These are phyloP conservation scores for Spicauda simplicius DNA, from an alignment of 2,888 invertebrate genomes.

Conservation along the genomic window DNA sequence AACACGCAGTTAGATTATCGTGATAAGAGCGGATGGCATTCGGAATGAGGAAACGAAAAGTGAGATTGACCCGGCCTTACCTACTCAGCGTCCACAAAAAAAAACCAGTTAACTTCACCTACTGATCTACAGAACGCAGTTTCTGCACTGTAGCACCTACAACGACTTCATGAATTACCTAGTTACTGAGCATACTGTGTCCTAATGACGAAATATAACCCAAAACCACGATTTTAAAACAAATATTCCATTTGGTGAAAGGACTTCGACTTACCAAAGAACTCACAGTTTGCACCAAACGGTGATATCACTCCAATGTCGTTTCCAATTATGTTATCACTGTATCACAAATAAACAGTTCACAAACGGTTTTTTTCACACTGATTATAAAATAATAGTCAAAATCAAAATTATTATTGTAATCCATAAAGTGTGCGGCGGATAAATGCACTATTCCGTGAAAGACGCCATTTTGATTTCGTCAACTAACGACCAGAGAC, in stretches of 20 bases:
- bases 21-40: constrained; percentile 48
- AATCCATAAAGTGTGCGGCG: constrained; percentile 67
- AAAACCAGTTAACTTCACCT: constrained; percentile 75
- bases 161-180: background rate
- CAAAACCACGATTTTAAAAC: constrained; percentile 57
- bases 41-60: constrained; percentile 61
- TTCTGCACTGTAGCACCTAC: constrained; percentile 48
- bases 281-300: constrained; percentile 54
- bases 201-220: constrained; percentile 30
- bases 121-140: constrained; percentile 68
- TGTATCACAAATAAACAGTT: constrained; percentile 61
- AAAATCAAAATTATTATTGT: constrained; percentile 59
- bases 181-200: background rate
- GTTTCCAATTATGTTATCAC: constrained; percentile 54
- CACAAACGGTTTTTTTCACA: constrained; percentile 54
- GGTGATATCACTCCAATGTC: constrained; percentile 54
- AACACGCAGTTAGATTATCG: constrained; percentile 48
- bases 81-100: constrained; percentile 55
- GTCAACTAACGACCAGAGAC: constrained; percentile 76
- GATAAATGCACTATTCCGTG: constrained; percentile 75
- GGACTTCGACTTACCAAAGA: constrained; percentile 79
- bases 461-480: constrained; percentile 85
- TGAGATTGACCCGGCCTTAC: constrained; percentile 59
- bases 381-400: constrained; percentile 50
- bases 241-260: constrained; percentile 78